Conservation (phyloP, 2,113 vertebrate genomes). For the Nanger granti region DNA sequence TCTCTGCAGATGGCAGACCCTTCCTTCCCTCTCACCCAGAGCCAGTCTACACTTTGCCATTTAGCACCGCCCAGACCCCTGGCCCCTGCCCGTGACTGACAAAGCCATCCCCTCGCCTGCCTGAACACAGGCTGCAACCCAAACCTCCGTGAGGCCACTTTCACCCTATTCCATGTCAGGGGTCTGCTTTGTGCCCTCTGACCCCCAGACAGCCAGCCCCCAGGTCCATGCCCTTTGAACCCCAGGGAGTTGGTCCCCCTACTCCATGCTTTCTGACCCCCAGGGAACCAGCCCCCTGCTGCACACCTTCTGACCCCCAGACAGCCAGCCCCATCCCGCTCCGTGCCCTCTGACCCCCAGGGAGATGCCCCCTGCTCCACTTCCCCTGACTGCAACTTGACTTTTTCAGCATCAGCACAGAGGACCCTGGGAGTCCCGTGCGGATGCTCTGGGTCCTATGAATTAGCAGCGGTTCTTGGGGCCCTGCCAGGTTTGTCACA, state of each 20-base stretch:
- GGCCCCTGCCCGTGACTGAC: neutral
- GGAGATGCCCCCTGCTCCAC: no score
- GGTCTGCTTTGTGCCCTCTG: neutral
- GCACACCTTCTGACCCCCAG: neutral
- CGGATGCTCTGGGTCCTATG: neutral
- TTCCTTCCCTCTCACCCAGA: neutral
- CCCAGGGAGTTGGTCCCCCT: neutral
- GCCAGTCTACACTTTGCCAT: neutral
- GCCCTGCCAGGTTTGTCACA: neutral
- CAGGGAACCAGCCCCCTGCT: no score
- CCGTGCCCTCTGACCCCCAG: neutral
- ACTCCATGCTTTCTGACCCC: neutral
- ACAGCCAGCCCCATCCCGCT: rapidly evolving
- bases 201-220: neutral
- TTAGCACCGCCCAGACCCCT: neutral
- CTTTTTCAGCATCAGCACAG: neutral
- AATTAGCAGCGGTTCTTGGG: rapidly evolving
- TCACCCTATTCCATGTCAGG: neutral
- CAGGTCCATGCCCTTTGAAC: neutral
- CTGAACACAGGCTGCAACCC: neutral
- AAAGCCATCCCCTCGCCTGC: neutral
- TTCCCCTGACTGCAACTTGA: neutral
- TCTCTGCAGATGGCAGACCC: neutral
- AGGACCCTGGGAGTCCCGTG: no score
- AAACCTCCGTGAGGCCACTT: neutral